phyloP scores from a whole-genome alignment of 2,113 vertebrate genomes.

The Haemorhous mexicanus region DNA sequence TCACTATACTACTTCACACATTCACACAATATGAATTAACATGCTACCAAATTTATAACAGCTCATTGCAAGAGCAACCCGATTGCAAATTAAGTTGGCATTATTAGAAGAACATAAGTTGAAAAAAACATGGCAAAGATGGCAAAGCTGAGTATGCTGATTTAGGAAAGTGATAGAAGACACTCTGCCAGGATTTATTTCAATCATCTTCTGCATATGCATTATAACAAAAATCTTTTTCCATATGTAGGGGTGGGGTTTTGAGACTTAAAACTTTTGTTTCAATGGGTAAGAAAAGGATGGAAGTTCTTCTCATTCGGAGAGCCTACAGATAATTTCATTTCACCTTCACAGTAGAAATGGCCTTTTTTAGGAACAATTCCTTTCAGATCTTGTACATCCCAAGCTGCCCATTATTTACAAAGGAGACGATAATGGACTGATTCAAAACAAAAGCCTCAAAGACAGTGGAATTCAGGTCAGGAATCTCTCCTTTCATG shows the following conservation, averaged over 20 bases:
- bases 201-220: neutral
- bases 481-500: neutral
- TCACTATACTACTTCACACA: neutral
- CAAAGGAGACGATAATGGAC: neutral
- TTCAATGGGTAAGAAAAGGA: neutral
- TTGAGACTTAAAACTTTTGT: neutral
- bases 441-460: neutral
- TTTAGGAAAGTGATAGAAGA: neutral
- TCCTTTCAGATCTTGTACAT: neutral
- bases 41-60: neutral
- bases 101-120: neutral
- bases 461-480: neutral
- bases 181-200: neutral
- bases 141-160: neutral
- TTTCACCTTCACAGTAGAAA: neutral
- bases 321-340: neutral
- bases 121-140: neutral
- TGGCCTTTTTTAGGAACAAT: neutral
- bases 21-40: neutral
- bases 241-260: accelerated
- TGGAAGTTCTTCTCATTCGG: neutral
- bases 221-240: neutral
- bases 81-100: neutral
- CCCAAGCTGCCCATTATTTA: neutral
- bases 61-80: neutral